These are phyloP conservation scores for Mustela lutreola DNA, from an alignment of 2,113 vertebrate genomes.

Conservation along the genomic window DNA sequence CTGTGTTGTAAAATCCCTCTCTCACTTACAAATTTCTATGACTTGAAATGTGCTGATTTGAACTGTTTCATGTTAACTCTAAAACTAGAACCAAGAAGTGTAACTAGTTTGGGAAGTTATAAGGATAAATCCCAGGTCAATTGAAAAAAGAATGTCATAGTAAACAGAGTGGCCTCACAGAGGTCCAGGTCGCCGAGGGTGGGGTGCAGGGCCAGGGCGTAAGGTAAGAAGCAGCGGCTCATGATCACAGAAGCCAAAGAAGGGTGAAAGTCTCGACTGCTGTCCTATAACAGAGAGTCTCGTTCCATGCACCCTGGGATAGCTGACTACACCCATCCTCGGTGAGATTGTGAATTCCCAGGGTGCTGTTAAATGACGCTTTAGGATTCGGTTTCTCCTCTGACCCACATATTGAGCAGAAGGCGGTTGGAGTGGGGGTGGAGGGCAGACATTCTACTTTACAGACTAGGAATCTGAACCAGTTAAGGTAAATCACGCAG, in stretches of 20 bases:
- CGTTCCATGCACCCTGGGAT: not conserved
- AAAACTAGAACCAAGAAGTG: constrained; percentile 40
- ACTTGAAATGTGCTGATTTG: not conserved
- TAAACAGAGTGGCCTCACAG: not conserved
- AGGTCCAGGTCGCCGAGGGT: not conserved
- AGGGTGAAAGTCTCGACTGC: not conserved
- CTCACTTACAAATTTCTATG: constrained; percentile 46
- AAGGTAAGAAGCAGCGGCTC: not conserved
- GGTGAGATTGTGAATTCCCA: not conserved
- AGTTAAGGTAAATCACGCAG: not conserved
- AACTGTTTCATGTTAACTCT: constrained; percentile 12
- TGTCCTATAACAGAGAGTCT: not conserved
- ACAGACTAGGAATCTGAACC: not conserved
- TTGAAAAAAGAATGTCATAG: not conserved
- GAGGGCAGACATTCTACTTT: not conserved
- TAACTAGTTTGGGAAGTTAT: not conserved
- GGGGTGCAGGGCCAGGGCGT: not conserved
- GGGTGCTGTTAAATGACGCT: not conserved
- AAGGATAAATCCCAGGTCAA: constrained; percentile 17
- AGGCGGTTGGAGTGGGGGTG: not conserved
- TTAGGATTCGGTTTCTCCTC: not conserved
- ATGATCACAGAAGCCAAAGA: not conserved
- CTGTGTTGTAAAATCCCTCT: constrained; percentile 38
- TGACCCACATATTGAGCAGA: not conserved
- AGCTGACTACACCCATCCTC: not conserved